Base-by-base conservation (phyloP, 2,113 vertebrate genomes). In the Pomatostomus ruficeps region DNA sequence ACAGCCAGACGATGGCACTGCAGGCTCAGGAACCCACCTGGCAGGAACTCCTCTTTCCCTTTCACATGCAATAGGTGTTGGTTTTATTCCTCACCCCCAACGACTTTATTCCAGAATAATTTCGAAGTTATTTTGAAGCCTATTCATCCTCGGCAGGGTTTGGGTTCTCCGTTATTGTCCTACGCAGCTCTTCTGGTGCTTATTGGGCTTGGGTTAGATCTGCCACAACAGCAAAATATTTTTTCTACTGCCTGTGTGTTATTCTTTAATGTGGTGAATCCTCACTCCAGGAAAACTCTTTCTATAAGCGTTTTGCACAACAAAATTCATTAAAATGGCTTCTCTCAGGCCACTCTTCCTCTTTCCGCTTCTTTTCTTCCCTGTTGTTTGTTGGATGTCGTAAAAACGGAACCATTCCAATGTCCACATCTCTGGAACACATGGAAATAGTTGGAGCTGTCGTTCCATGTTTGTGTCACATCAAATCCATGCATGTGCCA, bases 1-100 rank as follows among this genome's bases (percentile, higher is more conserved):
- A 1, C 2, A 75, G 81, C 98, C 98, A 98, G 98, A 66, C 98
- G 98, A 96, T 98, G 98, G 98, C 98, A 98, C 96, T 97, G 84
- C 35, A 96, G 38, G 96, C 97, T 97, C 78, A 93, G 84, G 82
- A 66, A 88, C 61, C 71, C 2, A 7, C 3, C 2, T 7, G 13
- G 55, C 48, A 4, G 24, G 8, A 8, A 42, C 54, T n/a, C 17
- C 63, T 36, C 51, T 6, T 17, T 68, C 14, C 21, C 49, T 73
- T 11, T 1, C 0, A 21, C 16, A 4, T 29, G 22, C 22, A 54
- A 45, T 17, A 11, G 18, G 21, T 23, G 25, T 2, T 67, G 46
- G 31, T 8, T 59, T 61, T 55, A 17, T 29, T 36, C 18, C 46
- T 24, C 65, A 7, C 19, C 22, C 29, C 18, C 16, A 33, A 17